phyloP scores from a whole-genome alignment of 2,797 vertebrate species.

The Lepus townsendii region DNA sequence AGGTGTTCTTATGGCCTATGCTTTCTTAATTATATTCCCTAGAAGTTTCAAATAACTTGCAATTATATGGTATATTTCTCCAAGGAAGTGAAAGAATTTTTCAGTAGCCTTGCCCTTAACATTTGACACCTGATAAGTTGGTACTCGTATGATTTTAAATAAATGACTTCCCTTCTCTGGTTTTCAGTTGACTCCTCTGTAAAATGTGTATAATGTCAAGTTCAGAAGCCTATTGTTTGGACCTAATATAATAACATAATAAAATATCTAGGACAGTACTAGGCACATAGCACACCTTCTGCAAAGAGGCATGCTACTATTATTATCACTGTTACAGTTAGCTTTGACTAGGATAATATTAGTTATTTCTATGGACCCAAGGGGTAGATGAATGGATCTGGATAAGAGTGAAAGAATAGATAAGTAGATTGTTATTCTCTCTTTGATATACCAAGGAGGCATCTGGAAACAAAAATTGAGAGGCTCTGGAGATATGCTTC shows the following conservation, averaged over 20 bases:
- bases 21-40: conserved; percentile 16
- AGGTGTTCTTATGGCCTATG: neutral
- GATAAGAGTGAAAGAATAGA: neutral
- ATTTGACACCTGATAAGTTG: neutral
- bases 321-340: neutral
- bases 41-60: conserved; percentile 38
- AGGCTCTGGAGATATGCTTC: neutral
- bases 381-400: neutral
- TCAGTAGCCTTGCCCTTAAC: neutral
- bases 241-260: neutral
- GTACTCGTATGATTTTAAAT: conserved; percentile 20
- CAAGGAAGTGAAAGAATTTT: conserved; percentile 43
- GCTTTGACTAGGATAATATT: neutral
- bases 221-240: conserved; percentile 17
- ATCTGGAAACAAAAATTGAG: neutral
- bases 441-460: neutral
- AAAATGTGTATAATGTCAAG: conserved; percentile 29
- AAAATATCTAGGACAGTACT: neutral
- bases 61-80: conserved; percentile 28
- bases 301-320: neutral
- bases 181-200: conserved; percentile 4
- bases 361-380: neutral
- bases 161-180: conserved; percentile 34
- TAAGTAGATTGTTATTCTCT: neutral
- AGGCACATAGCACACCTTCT: neutral